These are phyloP conservation scores for Podiceps cristatus DNA, from an alignment of 2,113 vertebrate genomes.

Conservation along the genomic window DNA sequence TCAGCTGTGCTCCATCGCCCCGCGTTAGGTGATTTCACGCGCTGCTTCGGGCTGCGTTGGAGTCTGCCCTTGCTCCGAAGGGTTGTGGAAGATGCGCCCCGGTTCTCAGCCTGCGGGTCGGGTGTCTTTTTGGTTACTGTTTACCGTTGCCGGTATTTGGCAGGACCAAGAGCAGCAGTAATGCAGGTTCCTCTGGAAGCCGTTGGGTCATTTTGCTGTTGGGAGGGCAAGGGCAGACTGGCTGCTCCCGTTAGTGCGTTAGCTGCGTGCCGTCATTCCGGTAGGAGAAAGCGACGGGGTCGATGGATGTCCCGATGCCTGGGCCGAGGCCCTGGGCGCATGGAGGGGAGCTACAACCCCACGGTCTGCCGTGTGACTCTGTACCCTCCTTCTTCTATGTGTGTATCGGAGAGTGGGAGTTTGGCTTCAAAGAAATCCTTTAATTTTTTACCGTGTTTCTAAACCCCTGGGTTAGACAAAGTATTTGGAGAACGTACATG, in stretches of 20 bases:
- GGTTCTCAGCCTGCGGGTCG: not conserved
- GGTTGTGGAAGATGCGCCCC: not conserved
- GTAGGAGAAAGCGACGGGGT: too few relatives aligned
- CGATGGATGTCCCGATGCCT: not conserved
- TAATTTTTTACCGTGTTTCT: not conserved
- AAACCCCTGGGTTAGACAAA: not conserved
- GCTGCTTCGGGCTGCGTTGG: not conserved
- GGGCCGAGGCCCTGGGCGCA: not conserved
- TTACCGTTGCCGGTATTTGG: not conserved
- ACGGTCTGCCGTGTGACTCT: not conserved
- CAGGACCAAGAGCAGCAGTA: not conserved
- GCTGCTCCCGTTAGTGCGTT: not conserved
- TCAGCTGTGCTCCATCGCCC: rapidly evolving
- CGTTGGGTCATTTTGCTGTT: not conserved
- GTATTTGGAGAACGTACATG: not conserved
- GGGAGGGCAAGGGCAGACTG: rapidly evolving
- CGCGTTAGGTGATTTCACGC: not conserved
- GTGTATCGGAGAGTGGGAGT: not conserved
- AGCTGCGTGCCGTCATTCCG: not conserved
- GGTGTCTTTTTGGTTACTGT: not conserved
- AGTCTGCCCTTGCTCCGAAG: not conserved
- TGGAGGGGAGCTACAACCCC: not conserved
- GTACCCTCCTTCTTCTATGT: not conserved
- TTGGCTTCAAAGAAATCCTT: not conserved
- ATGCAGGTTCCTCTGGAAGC: not conserved